Evolutionary conservation across 2,888 invertebrate genomes (phyloP).

Genomic region (Strigamia maritima): DNA sequence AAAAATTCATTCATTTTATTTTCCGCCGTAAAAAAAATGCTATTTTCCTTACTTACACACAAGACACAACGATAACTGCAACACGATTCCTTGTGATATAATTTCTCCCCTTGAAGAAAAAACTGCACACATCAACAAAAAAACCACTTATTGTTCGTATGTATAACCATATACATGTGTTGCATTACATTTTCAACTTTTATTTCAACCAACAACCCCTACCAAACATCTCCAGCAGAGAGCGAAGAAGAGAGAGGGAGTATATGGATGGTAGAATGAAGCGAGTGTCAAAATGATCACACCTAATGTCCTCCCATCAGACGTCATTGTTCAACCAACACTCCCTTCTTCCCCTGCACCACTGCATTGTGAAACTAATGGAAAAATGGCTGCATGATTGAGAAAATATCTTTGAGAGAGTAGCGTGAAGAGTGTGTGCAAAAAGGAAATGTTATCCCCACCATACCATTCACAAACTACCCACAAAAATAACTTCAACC

Average conservation of each 20-base stretch:
- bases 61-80: not conserved
- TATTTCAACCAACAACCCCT: not conserved
- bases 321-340: constrained; percentile 10
- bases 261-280: not conserved
- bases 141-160: not conserved
- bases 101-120: not conserved
- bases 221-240: not conserved
- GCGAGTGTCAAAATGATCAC: constrained; percentile 28
- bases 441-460: not conserved
- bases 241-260: not conserved
- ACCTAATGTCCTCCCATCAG: constrained; percentile 26
- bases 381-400: constrained; percentile 30
- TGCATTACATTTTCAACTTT: constrained; percentile 26
- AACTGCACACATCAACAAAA: too few species aligned
- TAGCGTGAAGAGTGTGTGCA: not conserved
- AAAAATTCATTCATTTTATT: not conserved
- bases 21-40: not conserved
- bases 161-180: constrained; percentile 2
- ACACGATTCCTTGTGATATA: not conserved
- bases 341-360: not conserved
- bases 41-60: not conserved
- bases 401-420: constrained; percentile 22
- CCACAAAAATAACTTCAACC: constrained; percentile 22
- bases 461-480: constrained; percentile 1
- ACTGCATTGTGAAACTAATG: constrained; percentile 23